Base-by-base conservation (phyloP, 2,797 vertebrate genomes). In the Chaetodon trifasciatus region DNA sequence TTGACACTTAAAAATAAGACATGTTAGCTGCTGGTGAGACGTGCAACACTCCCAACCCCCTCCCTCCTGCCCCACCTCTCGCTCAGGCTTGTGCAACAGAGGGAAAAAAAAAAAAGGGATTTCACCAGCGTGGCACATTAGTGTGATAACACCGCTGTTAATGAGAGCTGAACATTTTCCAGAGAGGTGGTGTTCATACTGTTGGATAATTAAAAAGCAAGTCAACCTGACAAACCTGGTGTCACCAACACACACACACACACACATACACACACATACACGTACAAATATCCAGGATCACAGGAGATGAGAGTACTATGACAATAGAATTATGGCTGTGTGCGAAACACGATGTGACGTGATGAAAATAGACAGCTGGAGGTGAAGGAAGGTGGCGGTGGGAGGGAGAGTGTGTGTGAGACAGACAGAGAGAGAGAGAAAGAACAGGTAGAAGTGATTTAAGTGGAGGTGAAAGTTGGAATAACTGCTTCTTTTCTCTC, bases 111-210 rank as follows among this genome's bases (percentile, higher is more conserved):
- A 62, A 79, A 60, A 37, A 13, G 24, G 0, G 52, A 84, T 81
- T 86, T 81, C 28, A 69, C 81, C 76, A 64, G 68, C 3, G 69
- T 58, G 68, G 47, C 74, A 84, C 81, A 88, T 89, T 89, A 89
- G 76, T 70, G 53, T 21, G 69, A 84, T 83, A 78, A 90, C 86
- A 58, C 64, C 0, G 16, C 28, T 57, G 75, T 83, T 89, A 93
- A 90, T 87, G 79, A 91, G 83, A 86, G 69, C 70, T 21, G 66
- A 91, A 85, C 49, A 74, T 77, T 82, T 91, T 81, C 71, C 66
- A 68, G 72, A 79, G 79, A 86, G 81, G 89, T 88, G 85, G 28
- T 60, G 56, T 76, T 79, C 76, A 73, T 60, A 78, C 83, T 72
- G 85, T 74, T 67, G 70, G 74, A 87, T 90, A 88, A 92, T 89